Conservation (phyloP, 1,140 invertebrate genomes). For the Drosophila kanapiae region DNA sequence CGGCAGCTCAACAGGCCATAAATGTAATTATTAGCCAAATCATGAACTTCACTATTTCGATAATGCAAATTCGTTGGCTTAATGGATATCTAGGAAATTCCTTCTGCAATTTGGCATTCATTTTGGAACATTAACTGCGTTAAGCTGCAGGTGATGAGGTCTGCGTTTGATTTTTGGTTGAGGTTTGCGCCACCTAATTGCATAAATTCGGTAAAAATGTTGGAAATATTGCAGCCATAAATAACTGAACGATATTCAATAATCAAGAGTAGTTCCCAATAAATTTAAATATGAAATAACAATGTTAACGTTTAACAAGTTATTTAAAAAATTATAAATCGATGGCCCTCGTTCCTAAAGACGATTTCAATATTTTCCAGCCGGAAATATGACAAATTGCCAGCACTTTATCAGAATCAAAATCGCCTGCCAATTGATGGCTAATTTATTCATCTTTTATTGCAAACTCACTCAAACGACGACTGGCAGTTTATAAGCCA, state of each 20-base stretch:
- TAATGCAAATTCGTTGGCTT: constrained; percentile 26
- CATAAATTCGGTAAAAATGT: background rate
- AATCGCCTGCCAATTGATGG: constrained; percentile 10
- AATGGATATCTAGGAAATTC: constrained; percentile 47
- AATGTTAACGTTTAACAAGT: too few species aligned
- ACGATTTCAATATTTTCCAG: too few species aligned
- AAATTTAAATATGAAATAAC: too few species aligned
- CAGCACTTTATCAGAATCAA: background rate
- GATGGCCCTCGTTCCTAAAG: too few species aligned
- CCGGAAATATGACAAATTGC: background rate
- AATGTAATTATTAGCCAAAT: constrained; percentile 26
- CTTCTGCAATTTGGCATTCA: constrained; percentile 10
- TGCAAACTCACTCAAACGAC: constrained; percentile 14
- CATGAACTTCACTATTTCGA: background rate
- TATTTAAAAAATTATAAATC: too few species aligned
- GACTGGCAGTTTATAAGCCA: constrained; percentile 10
- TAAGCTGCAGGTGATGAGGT: constrained; percentile 13
- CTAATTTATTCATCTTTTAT: constrained; percentile 38
- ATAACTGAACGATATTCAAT: too few species aligned
- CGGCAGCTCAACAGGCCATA: constrained; percentile 2
- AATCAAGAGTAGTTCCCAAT: too few species aligned
- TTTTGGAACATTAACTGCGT: constrained; percentile 17
- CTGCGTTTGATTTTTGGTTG: constrained; percentile 1
- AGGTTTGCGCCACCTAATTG: background rate
- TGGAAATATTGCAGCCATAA: background rate